A percentile compares a stretch with the other conserved stretches of the same genome.
These are phyloP conservation scores for Procambarus virginalis DNA, from an alignment of 1,140 invertebrate species.

Conservation along the genomic window DNA sequence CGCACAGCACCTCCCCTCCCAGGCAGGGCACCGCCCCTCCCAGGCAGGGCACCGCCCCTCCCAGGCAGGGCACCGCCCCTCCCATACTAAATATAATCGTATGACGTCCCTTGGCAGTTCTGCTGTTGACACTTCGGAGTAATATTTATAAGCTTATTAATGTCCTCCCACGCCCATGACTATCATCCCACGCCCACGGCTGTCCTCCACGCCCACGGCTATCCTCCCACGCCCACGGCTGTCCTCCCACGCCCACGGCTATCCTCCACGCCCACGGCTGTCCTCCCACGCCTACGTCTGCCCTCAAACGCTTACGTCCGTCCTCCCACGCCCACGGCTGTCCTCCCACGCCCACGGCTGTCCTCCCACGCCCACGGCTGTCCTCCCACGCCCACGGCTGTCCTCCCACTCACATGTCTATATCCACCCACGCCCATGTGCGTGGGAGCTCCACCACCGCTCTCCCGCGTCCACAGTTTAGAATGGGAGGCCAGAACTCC, in stretches of 20 bases:
- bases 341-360: neutral
- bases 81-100: neutral
- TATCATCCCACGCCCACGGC: neutral
- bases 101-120: neutral
- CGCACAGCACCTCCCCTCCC: too few relatives aligned
- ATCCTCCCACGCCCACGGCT: too few relatives aligned
- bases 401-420: neutral
- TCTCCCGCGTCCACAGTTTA: neutral
- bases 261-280: too few relatives aligned
- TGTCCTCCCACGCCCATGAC: neutral
- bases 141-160: neutral
- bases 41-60: too few relatives aligned
- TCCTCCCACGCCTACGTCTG: too few relatives aligned
- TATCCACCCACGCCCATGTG: neutral
- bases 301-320: too few relatives aligned
- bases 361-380: neutral
- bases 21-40: too few relatives aligned
- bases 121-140: neutral
- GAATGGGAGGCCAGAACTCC: neutral
- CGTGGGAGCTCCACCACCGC: neutral
- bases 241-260: too few relatives aligned
- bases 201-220: too few relatives aligned
- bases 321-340: too few relatives aligned
- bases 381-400: neutral
- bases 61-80: neutral